These are phyloP conservation scores for Pomatorhinus ruficollis DNA, from an alignment of 2,113 vertebrate species.

Conservation along the genomic window DNA sequence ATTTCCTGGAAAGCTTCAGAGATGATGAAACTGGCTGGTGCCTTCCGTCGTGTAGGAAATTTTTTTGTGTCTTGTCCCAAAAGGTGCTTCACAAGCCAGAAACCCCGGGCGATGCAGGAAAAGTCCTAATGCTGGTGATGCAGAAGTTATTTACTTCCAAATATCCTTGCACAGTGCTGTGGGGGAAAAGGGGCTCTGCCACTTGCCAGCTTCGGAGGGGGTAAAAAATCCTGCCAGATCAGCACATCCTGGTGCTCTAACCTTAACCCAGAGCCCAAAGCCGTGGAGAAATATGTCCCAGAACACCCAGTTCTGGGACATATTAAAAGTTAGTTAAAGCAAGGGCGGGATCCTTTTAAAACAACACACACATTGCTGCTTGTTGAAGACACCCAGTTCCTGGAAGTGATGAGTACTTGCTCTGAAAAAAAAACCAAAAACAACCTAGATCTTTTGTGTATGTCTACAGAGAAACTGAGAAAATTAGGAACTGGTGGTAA, in stretches of 20 bases:
- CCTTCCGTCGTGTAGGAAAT: neutral
- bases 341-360: neutral
- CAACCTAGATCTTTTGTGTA: neutral
- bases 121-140: fast-evolving
- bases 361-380: neutral
- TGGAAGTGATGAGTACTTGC: neutral
- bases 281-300: neutral
- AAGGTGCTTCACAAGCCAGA: neutral
- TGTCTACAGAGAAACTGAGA: neutral
- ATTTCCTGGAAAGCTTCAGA: neutral
- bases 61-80: neutral
- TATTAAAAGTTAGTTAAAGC: neutral
- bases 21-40: neutral
- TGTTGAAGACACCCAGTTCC: neutral
- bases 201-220: neutral
- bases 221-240: neutral
- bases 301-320: neutral
- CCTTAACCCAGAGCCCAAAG: neutral
- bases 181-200: neutral
- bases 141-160: fast-evolving
- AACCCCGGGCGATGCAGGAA: fast-evolving
- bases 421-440: neutral
- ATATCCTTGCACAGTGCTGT: neutral
- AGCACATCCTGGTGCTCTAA: neutral
- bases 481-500: neutral